These are phyloP conservation scores for Actinernus sp. DNA, from an alignment of 92 coral and sea anemone genomes.

Conservation along the genomic window DNA sequence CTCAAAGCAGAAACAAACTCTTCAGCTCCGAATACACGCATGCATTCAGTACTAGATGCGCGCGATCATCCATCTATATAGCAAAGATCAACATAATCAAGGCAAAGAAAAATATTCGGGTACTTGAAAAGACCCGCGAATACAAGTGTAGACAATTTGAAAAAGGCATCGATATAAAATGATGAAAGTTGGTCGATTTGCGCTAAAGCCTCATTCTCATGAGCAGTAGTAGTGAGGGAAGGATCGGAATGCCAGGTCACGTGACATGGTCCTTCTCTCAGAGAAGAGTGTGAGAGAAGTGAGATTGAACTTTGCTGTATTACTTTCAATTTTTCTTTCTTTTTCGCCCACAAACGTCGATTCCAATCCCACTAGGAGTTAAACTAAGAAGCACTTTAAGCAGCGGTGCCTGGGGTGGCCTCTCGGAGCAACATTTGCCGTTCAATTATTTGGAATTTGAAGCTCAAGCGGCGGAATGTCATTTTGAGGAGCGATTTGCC, in stretches of 20 bases:
- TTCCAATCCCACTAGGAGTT: slow-evolving; percentile 12
- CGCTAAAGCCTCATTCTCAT: slow-evolving; percentile 62
- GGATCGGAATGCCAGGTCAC: slow-evolving; percentile 82
- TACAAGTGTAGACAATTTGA: too few relatives aligned
- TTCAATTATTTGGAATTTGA: slow-evolving; percentile 38
- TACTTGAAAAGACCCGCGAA: too few relatives aligned
- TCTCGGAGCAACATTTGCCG: slow-evolving; percentile 45
- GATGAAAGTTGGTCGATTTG: background rate
- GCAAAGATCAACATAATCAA: too few relatives aligned
- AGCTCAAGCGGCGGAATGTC: slow-evolving; percentile 70
- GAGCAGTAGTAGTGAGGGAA: slow-evolving; percentile 64
- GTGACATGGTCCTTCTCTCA: slow-evolving; percentile 46
- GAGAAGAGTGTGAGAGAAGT: background rate
- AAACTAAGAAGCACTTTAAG: slow-evolving; percentile 18
- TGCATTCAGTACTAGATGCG: too few relatives aligned
- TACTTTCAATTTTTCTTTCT: slow-evolving; percentile 44
- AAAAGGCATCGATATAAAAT: too few relatives aligned
- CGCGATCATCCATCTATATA: too few relatives aligned
- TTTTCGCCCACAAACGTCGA: slow-evolving; percentile 36
- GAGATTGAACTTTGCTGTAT: slow-evolving; percentile 29
- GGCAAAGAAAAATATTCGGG: too few relatives aligned
- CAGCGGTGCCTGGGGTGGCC: slow-evolving; percentile 19
- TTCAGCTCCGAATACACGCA: too few relatives aligned
- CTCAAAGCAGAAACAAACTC: too few relatives aligned
- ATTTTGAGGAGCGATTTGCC: slow-evolving; percentile 60